phyloP scores from a whole-genome alignment of 2,797 vertebrate genomes.

The Argyrosomus regius region DNA sequence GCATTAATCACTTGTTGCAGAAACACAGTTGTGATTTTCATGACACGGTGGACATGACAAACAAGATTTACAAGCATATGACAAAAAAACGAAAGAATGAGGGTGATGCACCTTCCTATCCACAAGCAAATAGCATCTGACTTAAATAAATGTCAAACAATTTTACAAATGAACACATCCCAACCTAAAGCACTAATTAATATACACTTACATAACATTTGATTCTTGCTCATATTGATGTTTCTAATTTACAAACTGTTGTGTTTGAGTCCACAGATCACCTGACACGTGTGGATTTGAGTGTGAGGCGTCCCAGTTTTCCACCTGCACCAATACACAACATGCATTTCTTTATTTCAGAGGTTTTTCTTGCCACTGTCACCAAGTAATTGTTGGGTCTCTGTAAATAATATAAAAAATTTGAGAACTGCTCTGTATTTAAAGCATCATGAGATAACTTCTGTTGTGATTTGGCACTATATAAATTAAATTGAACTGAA shows the following conservation, averaged over 20 bases:
- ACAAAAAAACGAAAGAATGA: background rate
- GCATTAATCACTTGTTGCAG: background rate
- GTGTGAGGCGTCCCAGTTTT: background rate
- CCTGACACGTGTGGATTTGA: background rate
- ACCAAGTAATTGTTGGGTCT: no score
- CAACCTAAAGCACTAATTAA: background rate
- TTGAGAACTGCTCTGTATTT: no score
- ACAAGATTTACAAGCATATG: background rate
- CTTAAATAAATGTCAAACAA: background rate
- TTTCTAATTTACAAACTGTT: no score
- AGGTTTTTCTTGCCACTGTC: no score
- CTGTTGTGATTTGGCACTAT: no score
- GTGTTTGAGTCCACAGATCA: background rate
- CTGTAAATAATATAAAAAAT: no score
- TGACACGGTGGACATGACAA: background rate
- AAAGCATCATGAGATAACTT: no score
- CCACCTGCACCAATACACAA: background rate
- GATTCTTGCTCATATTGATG: background rate
- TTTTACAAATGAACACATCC: background rate
- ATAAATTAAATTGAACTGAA: no score
- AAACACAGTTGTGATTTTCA: background rate
- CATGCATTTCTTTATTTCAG: background rate
- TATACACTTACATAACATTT: background rate
- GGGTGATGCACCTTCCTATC: background rate
- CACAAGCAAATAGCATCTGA: background rate